Conservation (phyloP, 2,797 vertebrate species). For the Cichlasoma orientale region DNA sequence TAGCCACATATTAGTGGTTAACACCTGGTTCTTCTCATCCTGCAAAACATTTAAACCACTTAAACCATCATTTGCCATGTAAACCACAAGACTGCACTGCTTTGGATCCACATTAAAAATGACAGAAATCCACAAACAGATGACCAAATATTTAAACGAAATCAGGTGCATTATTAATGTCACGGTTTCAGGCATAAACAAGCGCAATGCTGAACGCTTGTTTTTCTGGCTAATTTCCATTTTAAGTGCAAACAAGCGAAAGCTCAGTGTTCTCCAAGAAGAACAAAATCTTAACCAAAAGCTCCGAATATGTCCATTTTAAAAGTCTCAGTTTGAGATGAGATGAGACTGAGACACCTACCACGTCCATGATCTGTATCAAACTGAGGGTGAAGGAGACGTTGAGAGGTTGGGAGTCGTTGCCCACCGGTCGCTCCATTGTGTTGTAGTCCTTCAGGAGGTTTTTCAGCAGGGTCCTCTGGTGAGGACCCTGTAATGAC, state of each 20-base stretch:
- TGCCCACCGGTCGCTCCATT: slow-evolving; percentile 93
- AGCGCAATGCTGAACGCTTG: not conserved
- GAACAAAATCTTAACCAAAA: not conserved
- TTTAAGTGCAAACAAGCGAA: not conserved
- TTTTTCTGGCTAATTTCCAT: not conserved
- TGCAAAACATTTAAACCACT: slow-evolving; percentile 53
- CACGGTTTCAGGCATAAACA: not conserved
- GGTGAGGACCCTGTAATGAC: slow-evolving; percentile 94
- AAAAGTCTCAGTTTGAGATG: not conserved
- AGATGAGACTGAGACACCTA: slow-evolving; percentile 67
- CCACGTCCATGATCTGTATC: slow-evolving; percentile 98
- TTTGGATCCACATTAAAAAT: not conserved
- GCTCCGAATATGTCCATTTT: not conserved
- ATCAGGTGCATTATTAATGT: not conserved
- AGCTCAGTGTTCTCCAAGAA: not conserved
- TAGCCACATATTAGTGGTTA: slow-evolving; percentile 85
- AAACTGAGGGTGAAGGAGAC: slow-evolving; percentile 91
- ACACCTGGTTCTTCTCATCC: slow-evolving; percentile 87
- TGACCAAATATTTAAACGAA: not conserved
- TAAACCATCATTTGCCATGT: not conserved
- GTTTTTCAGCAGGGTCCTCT: slow-evolving; percentile 93
- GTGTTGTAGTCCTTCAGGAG: slow-evolving; percentile 96
- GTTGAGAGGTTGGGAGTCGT: slow-evolving; percentile 92
- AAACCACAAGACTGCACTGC: not conserved
- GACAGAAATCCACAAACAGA: not conserved